A percentile compares a stretch with the other conserved stretches of the same genome.
Evolutionary conservation across 2,888 invertebrate species (phyloP).

Genomic region (Morpho achilles): DNA sequence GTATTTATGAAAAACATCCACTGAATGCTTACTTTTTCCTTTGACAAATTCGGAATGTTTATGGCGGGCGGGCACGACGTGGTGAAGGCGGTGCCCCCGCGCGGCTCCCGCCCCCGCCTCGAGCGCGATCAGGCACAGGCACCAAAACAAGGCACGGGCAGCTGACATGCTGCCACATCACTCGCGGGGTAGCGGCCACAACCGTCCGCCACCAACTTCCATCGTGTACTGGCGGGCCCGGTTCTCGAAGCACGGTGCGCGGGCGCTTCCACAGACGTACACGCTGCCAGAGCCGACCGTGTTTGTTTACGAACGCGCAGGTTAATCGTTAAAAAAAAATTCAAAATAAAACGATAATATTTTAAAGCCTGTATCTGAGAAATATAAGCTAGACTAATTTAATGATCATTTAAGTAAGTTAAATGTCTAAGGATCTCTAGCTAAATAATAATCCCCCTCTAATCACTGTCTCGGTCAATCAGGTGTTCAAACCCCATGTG

Average conservation of each 20-base stretch:
- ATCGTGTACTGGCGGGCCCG: constrained; percentile 68
- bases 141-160: constrained; percentile 65
- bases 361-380: too few relatives aligned
- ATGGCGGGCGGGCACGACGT: constrained; percentile 52
- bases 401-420: too few relatives aligned
- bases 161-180: constrained; percentile 75
- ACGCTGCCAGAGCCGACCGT: constrained; percentile 31
- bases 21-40: constrained; percentile 86
- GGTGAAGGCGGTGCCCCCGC: constrained; percentile 55
- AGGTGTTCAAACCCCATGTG: too few relatives aligned
- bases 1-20: too few relatives aligned
- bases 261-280: constrained; percentile 54
- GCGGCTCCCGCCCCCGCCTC: constrained; percentile 42
- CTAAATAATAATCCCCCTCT: too few relatives aligned
- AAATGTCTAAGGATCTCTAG: too few relatives aligned
- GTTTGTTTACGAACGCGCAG: neutral
- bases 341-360: too few relatives aligned
- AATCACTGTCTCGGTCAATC: too few relatives aligned
- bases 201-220: constrained; percentile 61
- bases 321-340: neutral
- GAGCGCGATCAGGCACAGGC: constrained; percentile 55
- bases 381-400: too few relatives aligned
- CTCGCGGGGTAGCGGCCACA: constrained; percentile 58
- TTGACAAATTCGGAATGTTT: constrained; percentile 85
- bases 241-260: constrained; percentile 53